Evolutionary conservation across 2,888 invertebrate genomes (phyloP).

Genomic region (Sceliomorpha sp.): DNA sequence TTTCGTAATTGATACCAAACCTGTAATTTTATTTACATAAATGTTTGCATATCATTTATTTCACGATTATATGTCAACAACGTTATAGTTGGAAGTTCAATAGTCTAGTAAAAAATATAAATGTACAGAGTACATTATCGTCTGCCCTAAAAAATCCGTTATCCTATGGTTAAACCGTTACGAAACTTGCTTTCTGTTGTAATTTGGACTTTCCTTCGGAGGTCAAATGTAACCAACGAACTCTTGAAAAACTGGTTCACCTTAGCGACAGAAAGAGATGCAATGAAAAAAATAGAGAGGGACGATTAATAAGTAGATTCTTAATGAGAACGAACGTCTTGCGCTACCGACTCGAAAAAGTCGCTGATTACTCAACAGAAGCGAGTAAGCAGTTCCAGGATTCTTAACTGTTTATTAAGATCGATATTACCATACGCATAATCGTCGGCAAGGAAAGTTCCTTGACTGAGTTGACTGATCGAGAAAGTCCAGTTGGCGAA

Average conservation of each 20-base stretch:
- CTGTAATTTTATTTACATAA: too few relatives aligned
- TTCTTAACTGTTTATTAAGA: slow-evolving; percentile 18
- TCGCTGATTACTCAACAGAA: slow-evolving; percentile 12
- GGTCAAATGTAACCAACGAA: neutral
- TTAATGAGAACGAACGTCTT: slow-evolving; percentile 5
- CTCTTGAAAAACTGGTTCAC: slow-evolving; percentile 4
- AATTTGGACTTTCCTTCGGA: too few relatives aligned
- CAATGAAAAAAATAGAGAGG: slow-evolving; percentile 4
- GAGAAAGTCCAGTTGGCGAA: slow-evolving; percentile 70
- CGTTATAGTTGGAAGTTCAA: too few relatives aligned
- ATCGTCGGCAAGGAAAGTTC: slow-evolving; percentile 60
- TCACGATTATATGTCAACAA: too few relatives aligned
- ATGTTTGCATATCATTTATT: too few relatives aligned
- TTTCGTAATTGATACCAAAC: too few relatives aligned
- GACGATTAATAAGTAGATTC: slow-evolving; percentile 5
- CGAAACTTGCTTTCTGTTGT: too few relatives aligned
- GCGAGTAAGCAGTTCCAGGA: neutral
- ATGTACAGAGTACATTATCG: too few relatives aligned
- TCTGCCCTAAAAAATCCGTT: too few relatives aligned
- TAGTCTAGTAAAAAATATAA: too few relatives aligned
- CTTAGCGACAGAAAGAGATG: neutral
- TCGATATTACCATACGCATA: slow-evolving; percentile 63
- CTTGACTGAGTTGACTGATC: slow-evolving; percentile 68
- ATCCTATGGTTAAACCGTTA: too few relatives aligned
- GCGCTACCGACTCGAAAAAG: slow-evolving; percentile 13